Evolutionary conservation across 53 echinoderm and acorn worm genomes (phyloP), one percentile per base, ranked within the genome.

Genomic region (Echinarachnius parma): DNA sequence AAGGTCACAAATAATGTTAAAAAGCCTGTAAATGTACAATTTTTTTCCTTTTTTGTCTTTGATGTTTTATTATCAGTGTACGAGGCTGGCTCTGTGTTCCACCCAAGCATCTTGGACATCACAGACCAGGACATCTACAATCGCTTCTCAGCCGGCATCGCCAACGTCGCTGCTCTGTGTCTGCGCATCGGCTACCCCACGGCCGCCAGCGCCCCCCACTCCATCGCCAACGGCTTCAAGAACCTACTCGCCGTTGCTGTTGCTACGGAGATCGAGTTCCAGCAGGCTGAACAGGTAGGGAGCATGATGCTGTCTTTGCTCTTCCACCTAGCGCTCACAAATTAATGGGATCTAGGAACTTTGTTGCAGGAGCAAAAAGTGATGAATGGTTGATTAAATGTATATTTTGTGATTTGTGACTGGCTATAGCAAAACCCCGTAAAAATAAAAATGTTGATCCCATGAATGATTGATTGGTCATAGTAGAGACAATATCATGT

Each of bases 141-240:
- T 5, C 81, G 53, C 44, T 88, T 98, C 80, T 23, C 63, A 8
- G 56, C 47, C 66, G 96, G 88, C 44, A 82, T 98, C 2, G 76
- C 82, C 48, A 88, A 88, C 33, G 53, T 98, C 31, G 98, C 98
- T 5, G 79, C 82, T 39, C 61, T 98, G 21, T 69, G 85, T 63
- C 80, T 98, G 2, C 77, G 88, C 86, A 98, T 98, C 46, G 98
- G 98, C 59, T 98, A 98, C 61, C 98, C 98, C 60, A 85, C 87
- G 37, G 66, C 74, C 7, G 98, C 98, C 60, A 98, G 98, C 64
- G 98, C 76, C 33, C 98, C 98, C 2, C 98, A 98, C 80, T 92
- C 91, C 58, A 53, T 98, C 62, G 81, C 92, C 77, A 98, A 98
- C 62, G 98, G 98, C 18, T 98, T 98, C 79, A 98, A 98, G 88